Base-by-base conservation (phyloP, 2,113 vertebrate species). In the Excalfactoria chinensis region DNA sequence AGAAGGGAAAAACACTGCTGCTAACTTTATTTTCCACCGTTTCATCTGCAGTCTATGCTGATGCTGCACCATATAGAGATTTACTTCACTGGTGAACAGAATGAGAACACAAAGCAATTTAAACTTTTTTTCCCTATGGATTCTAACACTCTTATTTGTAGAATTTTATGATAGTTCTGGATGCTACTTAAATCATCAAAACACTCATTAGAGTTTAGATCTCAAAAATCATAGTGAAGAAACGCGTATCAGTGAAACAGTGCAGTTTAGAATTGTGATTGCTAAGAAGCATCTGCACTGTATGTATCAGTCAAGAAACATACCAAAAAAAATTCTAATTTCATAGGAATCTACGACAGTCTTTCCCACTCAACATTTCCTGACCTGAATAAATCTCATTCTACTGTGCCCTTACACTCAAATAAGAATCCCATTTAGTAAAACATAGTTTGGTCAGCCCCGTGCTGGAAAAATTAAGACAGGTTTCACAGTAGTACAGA, bases 31-130 rank as follows among this genome's bases (percentile, higher is more conserved):
- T 90, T 89, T 70, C 64, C 46, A n/a, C 55, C n/a, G 4, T 49
- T 90, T 76, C 72, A 83, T 71, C 78, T 88, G 51, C 64, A 93
- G 48, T 53, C 79, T 34, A 2, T 77, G 56, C 72, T 77, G 82
- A 48, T 91, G 46, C 71, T 70, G 71, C 75, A 70, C n/a, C 12
- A 3, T 2, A 4, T 22, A 80, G 32, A 89, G 68, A 68, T 91
- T 94, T 78, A 60, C 58, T 71, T 89, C 41, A 70, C 34, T 51
- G 48, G 22, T 25, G 64, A 92, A 62, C 37, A 60, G 51, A 93
- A 48, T 44, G 25, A 91, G 43, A 86, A 95, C 73, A 93, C 55
- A 93, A 87, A 92, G 68, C 64, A 82, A 95, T 94, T 73, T 67
- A 67, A 90, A 82, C 34, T 62, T 60, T 62, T 62, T 64, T 64